Percentiles rank a stretch among this genome's conserved stretches.
These are phyloP conservation scores for Drosophila nannoptera DNA, from an alignment of 1,140 invertebrate genomes.

Conservation along the genomic window DNA sequence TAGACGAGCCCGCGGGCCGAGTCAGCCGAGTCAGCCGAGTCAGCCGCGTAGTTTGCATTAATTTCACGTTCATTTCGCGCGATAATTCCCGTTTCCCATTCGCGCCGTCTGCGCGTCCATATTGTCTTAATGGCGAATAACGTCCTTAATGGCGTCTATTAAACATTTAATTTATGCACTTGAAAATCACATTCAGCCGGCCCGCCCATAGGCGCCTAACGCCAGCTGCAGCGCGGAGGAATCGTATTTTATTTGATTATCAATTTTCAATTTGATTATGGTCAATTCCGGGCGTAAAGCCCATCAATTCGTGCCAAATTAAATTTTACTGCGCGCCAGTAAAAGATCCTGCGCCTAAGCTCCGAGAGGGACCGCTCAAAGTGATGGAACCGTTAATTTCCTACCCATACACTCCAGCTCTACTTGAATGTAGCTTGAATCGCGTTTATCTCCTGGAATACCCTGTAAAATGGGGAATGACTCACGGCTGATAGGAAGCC, in stretches of 20 bases:
- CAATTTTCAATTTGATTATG: constrained; percentile 33
- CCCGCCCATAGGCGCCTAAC: not conserved
- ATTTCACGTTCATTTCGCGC: constrained; percentile 74
- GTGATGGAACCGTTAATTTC: constrained; percentile 37
- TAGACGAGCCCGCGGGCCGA: constrained; percentile 5
- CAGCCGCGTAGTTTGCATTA: constrained; percentile 70
- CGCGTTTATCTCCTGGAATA: not conserved
- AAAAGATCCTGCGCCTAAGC: constrained; percentile 1
- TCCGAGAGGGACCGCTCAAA: not conserved
- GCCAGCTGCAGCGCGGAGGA: constrained; percentile 7
- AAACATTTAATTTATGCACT: constrained; percentile 76
- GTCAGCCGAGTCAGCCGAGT: constrained; percentile 35
- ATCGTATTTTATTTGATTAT: constrained; percentile 35
- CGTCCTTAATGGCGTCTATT: constrained; percentile 73
- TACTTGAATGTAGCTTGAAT: constrained; percentile 54
- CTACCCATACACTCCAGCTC: constrained; percentile 30
- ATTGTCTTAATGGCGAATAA: constrained; percentile 76
- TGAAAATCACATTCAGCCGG: constrained; percentile 63
- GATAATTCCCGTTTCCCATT: constrained; percentile 49
- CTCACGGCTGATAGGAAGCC: too few relatives aligned
- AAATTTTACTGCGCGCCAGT: constrained; percentile 26
- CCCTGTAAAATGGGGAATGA: not conserved
- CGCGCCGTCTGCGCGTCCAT: constrained; percentile 49
- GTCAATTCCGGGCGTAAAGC: not conserved
- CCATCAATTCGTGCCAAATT: constrained; percentile 23